phyloP scores from a whole-genome alignment of 2,888 invertebrate genomes.

The Vandiemenella viatica region DNA sequence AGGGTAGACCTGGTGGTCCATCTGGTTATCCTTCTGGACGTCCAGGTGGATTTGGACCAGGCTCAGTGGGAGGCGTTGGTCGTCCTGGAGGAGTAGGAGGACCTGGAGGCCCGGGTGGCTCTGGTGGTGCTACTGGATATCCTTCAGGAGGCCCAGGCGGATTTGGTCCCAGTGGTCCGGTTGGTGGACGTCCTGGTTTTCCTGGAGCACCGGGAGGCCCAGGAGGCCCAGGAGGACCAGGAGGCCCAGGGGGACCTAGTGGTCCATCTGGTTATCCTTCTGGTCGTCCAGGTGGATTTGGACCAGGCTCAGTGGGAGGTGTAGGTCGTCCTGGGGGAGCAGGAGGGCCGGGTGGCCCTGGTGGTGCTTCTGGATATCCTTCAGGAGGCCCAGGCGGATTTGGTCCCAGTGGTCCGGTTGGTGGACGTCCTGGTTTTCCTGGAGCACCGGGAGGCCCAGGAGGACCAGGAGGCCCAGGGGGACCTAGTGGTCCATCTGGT shows the following conservation, averaged over 20 bases:
- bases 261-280: conserved; percentile 11
- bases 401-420: conserved; percentile 17
- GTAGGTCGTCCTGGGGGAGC: conserved; percentile 17
- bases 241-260: conserved; percentile 8
- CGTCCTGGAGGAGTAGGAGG: not conserved
- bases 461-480: conserved; percentile 19
- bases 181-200: conserved; percentile 17
- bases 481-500: conserved; percentile 17
- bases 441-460: conserved; percentile 15
- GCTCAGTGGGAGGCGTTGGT: conserved; percentile 16
- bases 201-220: conserved; percentile 6
- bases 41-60: conserved; percentile 9
- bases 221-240: conserved; percentile 9
- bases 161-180: conserved; percentile 6
- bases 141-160: conserved; percentile 13
- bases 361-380: not conserved
- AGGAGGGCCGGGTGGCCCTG: not conserved
- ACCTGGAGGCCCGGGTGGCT: conserved; percentile 18
- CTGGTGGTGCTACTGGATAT: conserved; percentile 11
- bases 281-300: conserved; percentile 5
- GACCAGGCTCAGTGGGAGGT: conserved; percentile 4
- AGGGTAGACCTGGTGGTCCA: conserved; percentile 21
- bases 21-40: conserved; percentile 15
- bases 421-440: not conserved
- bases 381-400: not conserved